These are phyloP conservation scores for Laupala kohalensis DNA, from an alignment of 1,140 invertebrate species.

Conservation along the genomic window DNA sequence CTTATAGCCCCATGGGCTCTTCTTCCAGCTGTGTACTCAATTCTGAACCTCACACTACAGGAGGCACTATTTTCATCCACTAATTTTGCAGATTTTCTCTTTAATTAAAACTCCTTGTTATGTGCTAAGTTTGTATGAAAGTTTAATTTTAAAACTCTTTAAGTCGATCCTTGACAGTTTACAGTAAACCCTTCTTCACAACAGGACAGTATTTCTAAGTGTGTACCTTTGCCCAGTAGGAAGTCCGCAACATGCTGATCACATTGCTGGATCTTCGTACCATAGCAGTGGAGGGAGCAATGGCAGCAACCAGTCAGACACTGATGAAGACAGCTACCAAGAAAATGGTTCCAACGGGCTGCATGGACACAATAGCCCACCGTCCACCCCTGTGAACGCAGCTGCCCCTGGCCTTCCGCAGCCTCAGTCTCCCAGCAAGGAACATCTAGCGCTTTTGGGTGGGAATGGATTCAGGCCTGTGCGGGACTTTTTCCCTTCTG, in stretches of 20 bases:
- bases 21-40: too few relatives aligned
- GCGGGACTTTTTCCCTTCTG: conserved; percentile 58
- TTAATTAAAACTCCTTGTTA: too few relatives aligned
- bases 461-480: conserved; percentile 14
- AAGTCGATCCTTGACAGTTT: too few relatives aligned
- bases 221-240: not conserved
- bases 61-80: too few relatives aligned
- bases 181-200: too few relatives aligned
- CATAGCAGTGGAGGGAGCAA: conserved; percentile 30
- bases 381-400: conserved; percentile 28
- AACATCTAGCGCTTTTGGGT: conserved; percentile 1
- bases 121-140: too few relatives aligned
- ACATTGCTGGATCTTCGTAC: conserved; percentile 4
- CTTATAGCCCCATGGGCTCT: too few relatives aligned
- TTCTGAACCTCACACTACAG: too few relatives aligned
- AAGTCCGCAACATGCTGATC: conserved; percentile 9
- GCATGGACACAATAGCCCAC: conserved; percentile 26
- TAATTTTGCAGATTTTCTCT: too few relatives aligned
- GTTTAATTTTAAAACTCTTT: too few relatives aligned
- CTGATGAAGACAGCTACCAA: conserved; percentile 50
- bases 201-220: too few relatives aligned
- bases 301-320: conserved; percentile 56
- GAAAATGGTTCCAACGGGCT: conserved; percentile 27
- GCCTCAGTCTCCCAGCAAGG: conserved; percentile 6
- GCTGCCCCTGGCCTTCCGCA: conserved; percentile 28